A percentile compares a stretch with the other conserved stretches of the same genome.
phyloP scores from a whole-genome alignment of 2,797 vertebrate species.

The Brachyrhaphis roseni region DNA sequence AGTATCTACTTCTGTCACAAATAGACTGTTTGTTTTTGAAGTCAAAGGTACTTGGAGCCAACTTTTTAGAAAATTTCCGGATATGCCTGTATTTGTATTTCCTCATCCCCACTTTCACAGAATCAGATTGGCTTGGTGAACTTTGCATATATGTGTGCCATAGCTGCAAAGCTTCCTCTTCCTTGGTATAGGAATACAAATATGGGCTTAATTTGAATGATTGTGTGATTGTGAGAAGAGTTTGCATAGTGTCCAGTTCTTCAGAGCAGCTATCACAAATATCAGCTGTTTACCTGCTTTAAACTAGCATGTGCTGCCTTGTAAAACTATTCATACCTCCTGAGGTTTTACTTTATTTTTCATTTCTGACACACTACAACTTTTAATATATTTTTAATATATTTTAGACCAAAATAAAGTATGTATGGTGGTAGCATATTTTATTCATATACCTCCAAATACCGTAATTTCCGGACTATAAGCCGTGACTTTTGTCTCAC shows the following conservation, averaged over 20 bases:
- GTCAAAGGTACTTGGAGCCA: conserved; percentile 10
- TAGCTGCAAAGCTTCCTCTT: conserved; percentile 9
- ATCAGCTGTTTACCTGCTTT: conserved; percentile 8
- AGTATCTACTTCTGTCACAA: neutral
- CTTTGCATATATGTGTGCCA: conserved; percentile 33
- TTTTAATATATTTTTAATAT: neutral
- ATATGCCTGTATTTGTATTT: conserved; percentile 2
- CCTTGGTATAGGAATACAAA: neutral
- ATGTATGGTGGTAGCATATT: neutral
- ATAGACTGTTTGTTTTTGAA: conserved; percentile 5
- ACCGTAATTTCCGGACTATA: no score
- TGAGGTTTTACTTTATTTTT: neutral
- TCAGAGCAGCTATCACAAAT: conserved; percentile 13
- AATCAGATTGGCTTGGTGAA: conserved; percentile 32
- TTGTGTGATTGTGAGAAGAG: conserved; percentile 8
- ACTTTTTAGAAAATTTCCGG: neutral
- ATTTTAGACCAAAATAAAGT: neutral
- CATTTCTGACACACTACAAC: neutral
- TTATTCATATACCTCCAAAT: neutral
- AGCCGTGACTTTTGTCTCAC: no score
- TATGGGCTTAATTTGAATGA: conserved; percentile 49
- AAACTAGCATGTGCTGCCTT: neutral
- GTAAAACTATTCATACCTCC: neutral
- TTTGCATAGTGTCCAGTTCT: conserved; percentile 46
- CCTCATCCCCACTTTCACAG: conserved; percentile 42